phyloP scores from a whole-genome alignment of 2,888 invertebrate genomes.

The Athalia rosae region DNA sequence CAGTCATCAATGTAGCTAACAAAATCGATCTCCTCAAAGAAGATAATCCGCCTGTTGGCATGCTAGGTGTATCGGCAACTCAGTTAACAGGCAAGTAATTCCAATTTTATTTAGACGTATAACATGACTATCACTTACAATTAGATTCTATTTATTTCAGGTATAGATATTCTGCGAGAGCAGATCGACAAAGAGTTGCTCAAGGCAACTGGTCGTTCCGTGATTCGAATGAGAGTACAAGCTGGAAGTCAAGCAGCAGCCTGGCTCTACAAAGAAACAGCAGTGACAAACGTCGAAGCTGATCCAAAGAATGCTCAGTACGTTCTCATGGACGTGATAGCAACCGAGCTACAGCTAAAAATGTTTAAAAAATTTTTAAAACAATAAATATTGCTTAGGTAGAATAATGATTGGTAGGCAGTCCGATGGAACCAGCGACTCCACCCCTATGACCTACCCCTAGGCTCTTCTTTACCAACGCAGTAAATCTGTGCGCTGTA shows the following conservation, averaged over 20 bases:
- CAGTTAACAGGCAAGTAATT: slow-evolving; percentile 68
- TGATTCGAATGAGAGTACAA: slow-evolving; percentile 77
- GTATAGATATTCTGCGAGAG: slow-evolving; percentile 73
- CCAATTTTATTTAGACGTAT: not conserved
- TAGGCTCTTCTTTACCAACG: slow-evolving; percentile 15
- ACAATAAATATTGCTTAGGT: slow-evolving; percentile 50
- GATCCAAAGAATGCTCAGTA: slow-evolving; percentile 76
- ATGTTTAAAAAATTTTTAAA: slow-evolving; percentile 75
- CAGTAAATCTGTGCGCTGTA: slow-evolving; percentile 14
- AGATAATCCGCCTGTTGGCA: slow-evolving; percentile 57
- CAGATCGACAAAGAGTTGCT: slow-evolving; percentile 76
- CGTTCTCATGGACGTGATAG: slow-evolving; percentile 77
- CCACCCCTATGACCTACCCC: too few relatives aligned
- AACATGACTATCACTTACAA: not conserved
- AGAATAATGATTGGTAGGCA: not conserved
- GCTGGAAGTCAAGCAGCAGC: slow-evolving; percentile 77
- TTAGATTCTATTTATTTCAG: slow-evolving; percentile 56
- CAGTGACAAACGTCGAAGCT: slow-evolving; percentile 75
- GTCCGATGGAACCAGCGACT: too few relatives aligned
- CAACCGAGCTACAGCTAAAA: slow-evolving; percentile 75
- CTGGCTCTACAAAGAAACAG: slow-evolving; percentile 81
- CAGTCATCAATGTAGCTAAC: slow-evolving; percentile 84
- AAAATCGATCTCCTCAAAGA: slow-evolving; percentile 79
- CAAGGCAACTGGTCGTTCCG: slow-evolving; percentile 74
- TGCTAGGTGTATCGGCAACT: slow-evolving; percentile 74